These are phyloP conservation scores for honey bee (Apis mellifera) DNA, from an alignment of 1,140 invertebrate genomes.

Conservation along the genomic window DNA sequence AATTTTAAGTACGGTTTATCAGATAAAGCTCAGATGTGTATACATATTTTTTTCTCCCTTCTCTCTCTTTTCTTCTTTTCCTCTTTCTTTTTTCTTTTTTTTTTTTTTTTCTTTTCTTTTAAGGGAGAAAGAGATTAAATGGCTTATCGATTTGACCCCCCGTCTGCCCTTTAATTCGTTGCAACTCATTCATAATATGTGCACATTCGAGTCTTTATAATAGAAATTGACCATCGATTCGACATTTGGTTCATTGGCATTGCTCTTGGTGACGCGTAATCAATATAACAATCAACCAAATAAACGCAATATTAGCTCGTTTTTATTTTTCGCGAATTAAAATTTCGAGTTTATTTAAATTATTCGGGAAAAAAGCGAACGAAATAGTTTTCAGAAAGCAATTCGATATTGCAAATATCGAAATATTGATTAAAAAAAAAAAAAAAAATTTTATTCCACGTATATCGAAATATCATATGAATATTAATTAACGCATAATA, in stretches of 20 bases:
- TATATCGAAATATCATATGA: background rate
- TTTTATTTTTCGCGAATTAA: constrained; percentile 20
- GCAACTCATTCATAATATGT: constrained; percentile 25
- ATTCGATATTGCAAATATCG: background rate
- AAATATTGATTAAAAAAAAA: background rate
- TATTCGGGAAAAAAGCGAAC: background rate
- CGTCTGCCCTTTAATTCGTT: constrained; percentile 38
- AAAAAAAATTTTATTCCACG: too few species aligned
- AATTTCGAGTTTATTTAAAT: background rate
- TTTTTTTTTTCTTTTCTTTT: too few species aligned
- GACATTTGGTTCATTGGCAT: constrained; percentile 30
- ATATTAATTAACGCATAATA: background rate
- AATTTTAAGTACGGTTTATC: constrained; percentile 10
- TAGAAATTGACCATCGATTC: constrained; percentile 58
- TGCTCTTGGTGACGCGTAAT: constrained; percentile 23
- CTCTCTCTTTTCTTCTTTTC: too few species aligned
- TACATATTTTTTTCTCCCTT: background rate
- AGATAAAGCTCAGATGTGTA: background rate
- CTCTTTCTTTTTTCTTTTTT: too few species aligned
- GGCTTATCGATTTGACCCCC: constrained; percentile 62
- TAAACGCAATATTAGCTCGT: constrained; percentile 11
- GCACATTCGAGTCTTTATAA: constrained; percentile 32
- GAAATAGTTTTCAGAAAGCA: too few species aligned
- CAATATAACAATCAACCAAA: constrained; percentile 34
- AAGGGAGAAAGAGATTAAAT: constrained; percentile 16